phyloP scores from a whole-genome alignment of 2,888 invertebrate species.

The Iselma pallidipennis region DNA sequence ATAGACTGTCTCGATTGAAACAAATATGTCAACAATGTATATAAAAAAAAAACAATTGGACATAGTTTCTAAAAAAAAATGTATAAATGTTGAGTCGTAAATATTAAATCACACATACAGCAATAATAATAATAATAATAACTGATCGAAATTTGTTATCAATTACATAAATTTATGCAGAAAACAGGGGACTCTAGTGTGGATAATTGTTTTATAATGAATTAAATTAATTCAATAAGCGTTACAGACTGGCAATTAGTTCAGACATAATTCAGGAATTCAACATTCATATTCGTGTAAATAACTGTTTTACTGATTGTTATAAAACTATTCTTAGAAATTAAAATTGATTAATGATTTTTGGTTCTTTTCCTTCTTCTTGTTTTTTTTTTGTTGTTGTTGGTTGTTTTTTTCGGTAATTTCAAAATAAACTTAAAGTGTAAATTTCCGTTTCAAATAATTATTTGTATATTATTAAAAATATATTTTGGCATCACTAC shows the following conservation, averaged over 20 bases:
- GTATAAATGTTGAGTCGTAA: no score
- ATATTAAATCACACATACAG: no score
- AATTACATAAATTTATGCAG: not conserved
- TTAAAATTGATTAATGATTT: not conserved
- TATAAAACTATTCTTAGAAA: not conserved
- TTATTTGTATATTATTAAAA: not conserved
- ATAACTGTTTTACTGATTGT: not conserved
- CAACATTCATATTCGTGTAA: not conserved
- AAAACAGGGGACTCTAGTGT: not conserved
- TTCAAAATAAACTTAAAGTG: not conserved
- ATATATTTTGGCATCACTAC: constrained; percentile 1
- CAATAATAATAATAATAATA: not conserved
- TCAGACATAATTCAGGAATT: not conserved
- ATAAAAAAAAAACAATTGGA: no score
- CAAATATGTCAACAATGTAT: no score
- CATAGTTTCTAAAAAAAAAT: no score
- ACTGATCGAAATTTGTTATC: no score
- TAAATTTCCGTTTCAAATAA: not conserved
- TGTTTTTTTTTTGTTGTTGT: not conserved
- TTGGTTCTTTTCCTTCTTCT: not conserved
- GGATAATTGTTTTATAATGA: constrained; percentile 3
- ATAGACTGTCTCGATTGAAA: no score
- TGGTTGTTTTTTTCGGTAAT: not conserved
- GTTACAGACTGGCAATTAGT: not conserved
- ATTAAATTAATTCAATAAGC: not conserved